Conservation (phyloP, 2,113 vertebrate genomes). For the Paratilapia polleni region DNA sequence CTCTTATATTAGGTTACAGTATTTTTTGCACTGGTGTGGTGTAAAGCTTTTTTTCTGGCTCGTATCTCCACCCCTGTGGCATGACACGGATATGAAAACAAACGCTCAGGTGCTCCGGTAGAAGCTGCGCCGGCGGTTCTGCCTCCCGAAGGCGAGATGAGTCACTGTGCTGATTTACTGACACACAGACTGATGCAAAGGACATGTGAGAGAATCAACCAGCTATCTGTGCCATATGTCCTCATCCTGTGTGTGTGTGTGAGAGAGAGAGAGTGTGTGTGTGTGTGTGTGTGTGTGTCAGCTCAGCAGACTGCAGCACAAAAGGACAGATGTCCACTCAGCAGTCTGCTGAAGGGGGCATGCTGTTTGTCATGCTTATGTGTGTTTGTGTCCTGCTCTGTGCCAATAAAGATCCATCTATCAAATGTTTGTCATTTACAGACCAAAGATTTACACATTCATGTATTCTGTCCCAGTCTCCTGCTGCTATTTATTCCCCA, state of each 20-base stretch:
- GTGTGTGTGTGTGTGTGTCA: not conserved
- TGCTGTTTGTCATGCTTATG: constrained; percentile 26
- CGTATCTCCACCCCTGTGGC: constrained; percentile 1
- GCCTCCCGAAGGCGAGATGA: constrained; percentile 5
- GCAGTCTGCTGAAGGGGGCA: constrained; percentile 28
- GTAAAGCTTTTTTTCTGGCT: not conserved
- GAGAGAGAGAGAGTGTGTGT: not conserved
- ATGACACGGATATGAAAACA: not conserved
- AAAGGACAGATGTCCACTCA: constrained; percentile 48
- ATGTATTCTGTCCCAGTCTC: not conserved
- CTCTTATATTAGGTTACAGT: fast-evolving
- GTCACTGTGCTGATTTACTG: constrained; percentile 7
- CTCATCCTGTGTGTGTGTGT: constrained; percentile 1
- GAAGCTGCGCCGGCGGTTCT: not conserved
- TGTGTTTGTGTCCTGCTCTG: constrained; percentile 1
- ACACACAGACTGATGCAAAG: constrained; percentile 9
- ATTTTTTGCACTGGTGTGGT: not conserved
- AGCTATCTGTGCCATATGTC: constrained; percentile 19
- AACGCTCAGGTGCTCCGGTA: constrained; percentile 7
- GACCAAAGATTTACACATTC: not conserved
- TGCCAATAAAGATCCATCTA: not conserved
- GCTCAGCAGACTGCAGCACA: constrained; percentile 29
- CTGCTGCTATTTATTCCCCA: not conserved
- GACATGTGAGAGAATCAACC: not conserved
- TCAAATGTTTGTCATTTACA: constrained; percentile 3